A percentile compares a stretch with the other conserved stretches of the same genome.
Conservation (phyloP, 2,797 vertebrate genomes). For the Danio kyathit region DNA sequence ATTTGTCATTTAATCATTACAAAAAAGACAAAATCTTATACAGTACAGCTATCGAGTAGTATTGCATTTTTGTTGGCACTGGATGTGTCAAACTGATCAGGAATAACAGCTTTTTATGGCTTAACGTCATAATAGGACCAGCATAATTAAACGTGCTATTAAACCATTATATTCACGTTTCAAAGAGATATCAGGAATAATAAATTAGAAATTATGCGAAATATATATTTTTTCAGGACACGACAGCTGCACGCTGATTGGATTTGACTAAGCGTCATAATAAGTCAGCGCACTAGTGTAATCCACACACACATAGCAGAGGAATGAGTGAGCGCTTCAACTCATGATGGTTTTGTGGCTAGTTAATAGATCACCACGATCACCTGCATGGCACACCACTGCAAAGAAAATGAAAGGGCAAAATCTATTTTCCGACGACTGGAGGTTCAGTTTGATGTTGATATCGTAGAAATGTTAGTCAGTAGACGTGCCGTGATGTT, state of each 20-base stretch:
- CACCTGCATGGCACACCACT: constrained; percentile 72
- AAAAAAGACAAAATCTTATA: neutral
- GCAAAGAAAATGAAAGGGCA: constrained; percentile 75
- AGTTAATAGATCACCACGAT: constrained; percentile 15
- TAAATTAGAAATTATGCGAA: neutral
- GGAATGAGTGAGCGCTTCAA: neutral
- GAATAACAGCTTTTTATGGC: too few species aligned
- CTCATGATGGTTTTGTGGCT: neutral
- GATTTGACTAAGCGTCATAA: constrained; percentile 51
- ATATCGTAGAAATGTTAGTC: constrained; percentile 27
- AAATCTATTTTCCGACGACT: constrained; percentile 76
- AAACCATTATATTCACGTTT: neutral
- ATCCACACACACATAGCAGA: neutral
- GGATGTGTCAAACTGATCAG: too few species aligned
- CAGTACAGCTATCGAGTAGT: too few species aligned
- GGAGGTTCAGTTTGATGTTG: constrained; percentile 69
- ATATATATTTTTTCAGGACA: neutral
- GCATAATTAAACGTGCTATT: neutral
- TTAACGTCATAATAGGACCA: neutral
- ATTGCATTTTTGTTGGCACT: too few species aligned
- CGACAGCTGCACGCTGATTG: constrained; percentile 75
- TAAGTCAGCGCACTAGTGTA: neutral
- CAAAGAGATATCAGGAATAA: neutral
- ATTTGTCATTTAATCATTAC: too few species aligned
- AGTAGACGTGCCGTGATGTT: constrained; percentile 7